phyloP scores from a whole-genome alignment of 1,140 invertebrate genomes.

The Drosophila ambigua region DNA sequence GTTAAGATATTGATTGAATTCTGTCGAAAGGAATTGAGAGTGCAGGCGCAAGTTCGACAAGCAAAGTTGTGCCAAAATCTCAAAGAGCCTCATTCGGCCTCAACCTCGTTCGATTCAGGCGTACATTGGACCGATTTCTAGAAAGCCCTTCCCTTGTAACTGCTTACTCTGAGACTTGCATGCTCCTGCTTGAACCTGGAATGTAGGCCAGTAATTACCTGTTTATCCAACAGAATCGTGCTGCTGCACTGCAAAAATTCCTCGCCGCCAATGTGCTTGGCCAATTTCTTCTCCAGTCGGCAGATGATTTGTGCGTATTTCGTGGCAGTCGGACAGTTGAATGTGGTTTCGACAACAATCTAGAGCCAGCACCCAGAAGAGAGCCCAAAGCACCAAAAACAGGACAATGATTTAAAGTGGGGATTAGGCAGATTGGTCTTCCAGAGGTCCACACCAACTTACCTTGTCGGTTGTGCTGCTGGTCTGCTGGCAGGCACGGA shows the following conservation, averaged over 20 bases:
- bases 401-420: constrained; percentile 10
- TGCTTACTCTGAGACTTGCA: too few relatives aligned
- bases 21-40: too few relatives aligned
- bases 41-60: too few relatives aligned
- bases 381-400: constrained; percentile 18
- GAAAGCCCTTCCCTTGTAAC: too few relatives aligned
- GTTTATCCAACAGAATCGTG: constrained; percentile 75
- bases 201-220: constrained; percentile 48
- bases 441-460: constrained; percentile 4
- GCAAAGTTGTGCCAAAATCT: too few relatives aligned
- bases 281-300: constrained; percentile 79
- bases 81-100: too few relatives aligned
- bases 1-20: too few relatives aligned
- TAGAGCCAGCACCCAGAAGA: not conserved
- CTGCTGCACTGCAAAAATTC: constrained; percentile 82
- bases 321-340: constrained; percentile 75
- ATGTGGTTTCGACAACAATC: constrained; percentile 11
- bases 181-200: too few relatives aligned
- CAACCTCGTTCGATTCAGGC: too few relatives aligned
- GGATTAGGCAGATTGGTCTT: constrained; percentile 34
- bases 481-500: constrained; percentile 74
- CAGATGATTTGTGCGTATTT: constrained; percentile 83
- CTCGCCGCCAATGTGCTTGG: constrained; percentile 80
- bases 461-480: constrained; percentile 69
- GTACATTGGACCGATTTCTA: too few relatives aligned